Evolutionary conservation across 1,140 invertebrate genomes (phyloP).

Genomic region (Patella vulgata): DNA sequence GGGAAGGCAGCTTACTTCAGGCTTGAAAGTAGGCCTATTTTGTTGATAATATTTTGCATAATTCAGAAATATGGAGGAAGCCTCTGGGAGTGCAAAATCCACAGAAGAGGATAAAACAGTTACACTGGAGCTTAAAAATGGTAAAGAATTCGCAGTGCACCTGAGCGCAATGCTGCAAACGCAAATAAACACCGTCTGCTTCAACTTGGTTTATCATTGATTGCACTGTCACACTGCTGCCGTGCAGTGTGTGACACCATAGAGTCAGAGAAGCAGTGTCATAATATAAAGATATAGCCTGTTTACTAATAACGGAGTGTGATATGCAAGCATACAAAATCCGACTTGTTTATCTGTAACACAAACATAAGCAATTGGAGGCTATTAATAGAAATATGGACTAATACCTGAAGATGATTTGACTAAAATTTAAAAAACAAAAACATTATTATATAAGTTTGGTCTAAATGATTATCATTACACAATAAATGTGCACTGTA

Average conservation of each 20-base stretch:
- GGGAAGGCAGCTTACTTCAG: constrained; percentile 8
- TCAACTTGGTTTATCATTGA: neutral
- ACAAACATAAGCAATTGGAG: no score
- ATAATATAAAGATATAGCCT: neutral
- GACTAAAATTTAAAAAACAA: no score
- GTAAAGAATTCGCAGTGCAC: constrained; percentile 4
- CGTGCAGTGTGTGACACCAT: neutral
- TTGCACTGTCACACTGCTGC: neutral
- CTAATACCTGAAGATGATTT: no score
- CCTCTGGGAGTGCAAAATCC: neutral
- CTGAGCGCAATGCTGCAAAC: neutral
- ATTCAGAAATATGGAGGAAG: constrained; percentile 1
- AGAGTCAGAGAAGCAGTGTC: constrained; percentile 5
- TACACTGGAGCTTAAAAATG: constrained; percentile 16
- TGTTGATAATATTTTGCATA: neutral
- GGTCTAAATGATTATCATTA: no score
- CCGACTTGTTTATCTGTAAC: no score
- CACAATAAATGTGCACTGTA: no score
- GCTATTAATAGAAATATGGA: no score
- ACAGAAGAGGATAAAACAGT: constrained; percentile 7
- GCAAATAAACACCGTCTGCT: neutral
- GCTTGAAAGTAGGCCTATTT: constrained; percentile 5
- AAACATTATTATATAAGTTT: no score
- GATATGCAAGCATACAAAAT: neutral
- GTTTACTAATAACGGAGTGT: neutral